These are phyloP conservation scores for Phalacrocorax carbo DNA, from an alignment of 2,113 vertebrate genomes.

Conservation along the genomic window DNA sequence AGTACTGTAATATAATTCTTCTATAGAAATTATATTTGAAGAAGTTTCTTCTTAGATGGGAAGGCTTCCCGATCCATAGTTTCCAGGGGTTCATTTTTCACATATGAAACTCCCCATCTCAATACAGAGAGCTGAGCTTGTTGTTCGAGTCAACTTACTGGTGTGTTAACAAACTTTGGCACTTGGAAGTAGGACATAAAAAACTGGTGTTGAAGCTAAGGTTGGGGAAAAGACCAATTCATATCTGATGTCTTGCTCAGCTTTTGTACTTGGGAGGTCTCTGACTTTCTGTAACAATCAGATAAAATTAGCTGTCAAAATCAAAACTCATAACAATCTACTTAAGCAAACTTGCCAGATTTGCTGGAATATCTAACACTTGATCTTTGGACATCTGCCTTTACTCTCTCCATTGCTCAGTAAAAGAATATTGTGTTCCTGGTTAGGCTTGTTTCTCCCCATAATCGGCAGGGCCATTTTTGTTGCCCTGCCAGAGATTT, in stretches of 20 bases:
- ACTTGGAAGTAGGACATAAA: neutral
- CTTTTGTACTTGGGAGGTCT: conserved; percentile 49
- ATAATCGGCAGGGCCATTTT: neutral
- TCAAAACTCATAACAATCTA: conserved; percentile 29
- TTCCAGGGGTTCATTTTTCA: neutral
- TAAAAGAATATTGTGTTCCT: neutral
- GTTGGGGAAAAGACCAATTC: neutral
- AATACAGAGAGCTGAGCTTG: neutral
- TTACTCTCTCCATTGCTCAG: neutral
- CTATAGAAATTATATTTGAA: neutral
- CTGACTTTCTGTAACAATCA: conserved; percentile 23
- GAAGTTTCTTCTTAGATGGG: neutral
- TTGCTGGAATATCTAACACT: neutral
- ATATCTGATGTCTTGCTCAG: conserved; percentile 35
- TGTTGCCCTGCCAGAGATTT: neutral
- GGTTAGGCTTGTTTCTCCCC: neutral
- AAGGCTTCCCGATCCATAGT: neutral
- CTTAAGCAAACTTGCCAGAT: neutral
- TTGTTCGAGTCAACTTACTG: neutral
- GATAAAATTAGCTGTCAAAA: conserved; percentile 45
- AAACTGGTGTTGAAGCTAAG: conserved; percentile 32
- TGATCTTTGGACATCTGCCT: neutral
- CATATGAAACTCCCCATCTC: neutral
- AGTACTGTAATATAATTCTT: neutral
- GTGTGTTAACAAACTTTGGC: neutral